Base-by-base conservation (phyloP, 2,797 vertebrate species). In the Rousettus madagascariensis region DNA sequence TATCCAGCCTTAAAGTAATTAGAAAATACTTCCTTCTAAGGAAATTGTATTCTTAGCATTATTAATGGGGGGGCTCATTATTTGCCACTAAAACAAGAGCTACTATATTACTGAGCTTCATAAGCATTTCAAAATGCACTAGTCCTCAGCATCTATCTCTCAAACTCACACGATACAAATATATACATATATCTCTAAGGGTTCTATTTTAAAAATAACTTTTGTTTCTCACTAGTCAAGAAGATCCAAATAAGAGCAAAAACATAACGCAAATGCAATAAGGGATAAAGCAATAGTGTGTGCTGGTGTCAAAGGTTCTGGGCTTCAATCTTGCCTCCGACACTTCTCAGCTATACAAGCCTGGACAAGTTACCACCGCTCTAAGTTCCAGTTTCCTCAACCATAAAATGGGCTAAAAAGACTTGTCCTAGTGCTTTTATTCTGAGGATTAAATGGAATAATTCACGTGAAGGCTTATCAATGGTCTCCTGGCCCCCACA, bases 121-220 rank as follows among this genome's bases (percentile, higher is more conserved):
- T 66, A 92, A 89, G 86, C 38, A 95, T 78, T 90, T 95, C 46
- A 61, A 86, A 93, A 83, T 66, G n/a, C n/a, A 53, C n/a, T 74
- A 92, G 53, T 94, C 16, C 53, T 91, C 61, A 92, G 51, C 41
- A 69, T 69, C 51, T 75, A 15, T 66, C 57, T 55, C 55, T 82
- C 59, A 88, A 77, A 33, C 13, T 92, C 17, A 1, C 51, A 59
- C 91, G 55, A n/a, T 75, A 57, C 20, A 24, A 22, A 90, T 49
- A 22, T 28, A 77, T 43, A 15, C 19, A 89, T 16, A 38, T 30
- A 84, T 49, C 24, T 43, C 71, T 66, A 41, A 82, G 38, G n/a
- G 6, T 93, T 94, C 51, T 90, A 38, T 74, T 93, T 88, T 84
- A 85, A 41, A 94, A 68, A 24, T 59, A 83, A 84, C 22, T n/a